These are phyloP conservation scores for Sepiola atlantica DNA, from an alignment of 2,888 invertebrate species.

Conservation along the genomic window DNA sequence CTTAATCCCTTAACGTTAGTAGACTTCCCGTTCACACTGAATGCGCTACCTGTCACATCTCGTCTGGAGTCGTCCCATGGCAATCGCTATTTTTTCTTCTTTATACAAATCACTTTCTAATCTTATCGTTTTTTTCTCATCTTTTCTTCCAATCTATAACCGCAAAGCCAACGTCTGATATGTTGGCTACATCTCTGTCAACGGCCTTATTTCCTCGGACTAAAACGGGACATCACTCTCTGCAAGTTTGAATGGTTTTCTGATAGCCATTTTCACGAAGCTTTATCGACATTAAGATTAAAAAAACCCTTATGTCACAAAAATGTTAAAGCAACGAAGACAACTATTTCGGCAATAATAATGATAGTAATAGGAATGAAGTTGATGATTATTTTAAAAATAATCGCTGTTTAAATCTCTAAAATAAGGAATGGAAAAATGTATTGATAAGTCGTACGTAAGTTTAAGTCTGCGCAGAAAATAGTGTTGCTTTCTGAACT, in stretches of 20 bases:
- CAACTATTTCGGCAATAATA: not conserved
- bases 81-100: not conserved
- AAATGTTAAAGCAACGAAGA: not conserved
- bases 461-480: no score
- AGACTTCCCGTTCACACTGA: slow-evolving; percentile 11
- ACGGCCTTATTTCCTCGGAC: not conserved
- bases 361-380: not conserved
- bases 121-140: not conserved
- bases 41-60: slow-evolving; percentile 32
- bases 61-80: not conserved
- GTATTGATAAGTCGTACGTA: no score
- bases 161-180: not conserved
- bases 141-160: not conserved
- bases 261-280: not conserved
- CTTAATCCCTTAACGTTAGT: not conserved
- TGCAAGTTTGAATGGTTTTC: not conserved
- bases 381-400: not conserved
- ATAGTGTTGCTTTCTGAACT: no score
- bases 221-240: not conserved
- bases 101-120: not conserved
- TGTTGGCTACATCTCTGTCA: not conserved
- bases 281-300: not conserved
- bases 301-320: not conserved
- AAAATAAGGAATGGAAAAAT: no score
- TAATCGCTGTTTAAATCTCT: no score